These are phyloP conservation scores for Neopipo cinnamomea DNA, from an alignment of 2,113 vertebrate species.

Conservation along the genomic window DNA sequence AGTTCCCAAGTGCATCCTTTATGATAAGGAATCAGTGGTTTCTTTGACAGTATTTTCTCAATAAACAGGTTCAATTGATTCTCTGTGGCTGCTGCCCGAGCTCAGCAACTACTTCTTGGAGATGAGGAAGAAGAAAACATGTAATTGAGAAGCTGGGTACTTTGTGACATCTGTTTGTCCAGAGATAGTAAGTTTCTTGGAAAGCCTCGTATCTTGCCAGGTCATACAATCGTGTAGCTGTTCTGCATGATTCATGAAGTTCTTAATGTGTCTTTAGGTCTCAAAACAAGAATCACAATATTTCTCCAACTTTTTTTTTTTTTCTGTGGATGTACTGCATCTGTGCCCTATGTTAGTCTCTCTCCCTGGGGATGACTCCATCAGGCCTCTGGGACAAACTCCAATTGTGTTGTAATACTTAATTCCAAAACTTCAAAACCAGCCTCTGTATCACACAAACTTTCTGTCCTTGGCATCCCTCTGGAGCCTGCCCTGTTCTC, in stretches of 20 bases:
- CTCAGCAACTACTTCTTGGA: neutral
- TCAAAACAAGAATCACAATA: neutral
- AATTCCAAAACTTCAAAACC: neutral
- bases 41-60: slow-evolving; percentile 15
- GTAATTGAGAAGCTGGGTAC: neutral
- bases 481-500: neutral
- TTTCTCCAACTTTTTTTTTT: neutral
- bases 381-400: neutral
- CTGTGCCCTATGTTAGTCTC: neutral
- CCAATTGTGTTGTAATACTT: neutral
- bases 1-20: neutral
- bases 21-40: slow-evolving; percentile 1
- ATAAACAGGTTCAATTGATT: neutral
- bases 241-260: neutral
- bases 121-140: neutral
- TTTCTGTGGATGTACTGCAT: neutral
- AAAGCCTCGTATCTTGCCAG: neutral
- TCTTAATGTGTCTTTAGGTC: neutral
- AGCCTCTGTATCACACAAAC: neutral
- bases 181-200: neutral
- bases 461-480: neutral
- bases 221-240: neutral
- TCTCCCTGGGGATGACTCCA: neutral
- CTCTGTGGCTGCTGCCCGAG: neutral
- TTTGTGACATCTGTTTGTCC: neutral